Percentiles rank a stretch among this genome's conserved stretches.
Evolutionary conservation across 2,888 invertebrate species (phyloP).

Genomic region (Polietes domitor): DNA sequence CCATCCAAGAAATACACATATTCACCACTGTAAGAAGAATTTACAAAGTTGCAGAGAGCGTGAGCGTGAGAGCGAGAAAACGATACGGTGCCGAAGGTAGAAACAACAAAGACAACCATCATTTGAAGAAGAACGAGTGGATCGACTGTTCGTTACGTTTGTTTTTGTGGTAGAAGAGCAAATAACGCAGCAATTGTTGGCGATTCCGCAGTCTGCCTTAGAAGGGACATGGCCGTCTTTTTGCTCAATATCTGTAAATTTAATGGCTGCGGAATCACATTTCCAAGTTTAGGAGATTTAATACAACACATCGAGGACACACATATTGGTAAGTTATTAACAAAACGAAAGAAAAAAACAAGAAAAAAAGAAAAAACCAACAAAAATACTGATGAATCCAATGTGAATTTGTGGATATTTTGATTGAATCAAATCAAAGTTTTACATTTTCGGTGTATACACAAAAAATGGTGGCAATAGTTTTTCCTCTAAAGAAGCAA

Average conservation of each 20-base stretch:
- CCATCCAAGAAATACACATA: neutral
- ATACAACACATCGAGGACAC: slow-evolving; percentile 94
- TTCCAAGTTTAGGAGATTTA: slow-evolving; percentile 89
- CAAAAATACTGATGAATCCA: neutral
- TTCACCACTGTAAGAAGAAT: slow-evolving; percentile 42
- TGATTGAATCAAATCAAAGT: slow-evolving; percentile 19
- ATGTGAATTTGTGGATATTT: slow-evolving; percentile 24
- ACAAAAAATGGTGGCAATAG: slow-evolving; percentile 34
- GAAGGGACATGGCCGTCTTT: slow-evolving; percentile 91
- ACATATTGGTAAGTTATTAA: slow-evolving; percentile 87
- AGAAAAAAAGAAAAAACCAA: neutral
- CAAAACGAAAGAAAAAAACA: neutral
- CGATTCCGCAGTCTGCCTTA: slow-evolving; percentile 80
- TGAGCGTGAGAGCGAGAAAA: slow-evolving; percentile 44
- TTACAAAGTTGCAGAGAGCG: slow-evolving; percentile 30
- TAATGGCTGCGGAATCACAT: slow-evolving; percentile 92
- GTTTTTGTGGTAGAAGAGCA: slow-evolving; percentile 63
- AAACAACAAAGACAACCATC: slow-evolving; percentile 36
- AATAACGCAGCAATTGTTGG: slow-evolving; percentile 67
- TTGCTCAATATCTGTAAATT: slow-evolving; percentile 94
- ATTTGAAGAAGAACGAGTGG: slow-evolving; percentile 51
- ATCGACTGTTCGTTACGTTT: slow-evolving; percentile 49
- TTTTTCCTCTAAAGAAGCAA: slow-evolving; percentile 3
- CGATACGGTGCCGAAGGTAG: slow-evolving; percentile 20
- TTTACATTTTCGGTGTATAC: slow-evolving; percentile 26